Percentiles rank a stretch among this genome's conserved stretches.
phyloP scores from a whole-genome alignment of 2,888 invertebrate species.

The Sphaerophoria taeniata region DNA sequence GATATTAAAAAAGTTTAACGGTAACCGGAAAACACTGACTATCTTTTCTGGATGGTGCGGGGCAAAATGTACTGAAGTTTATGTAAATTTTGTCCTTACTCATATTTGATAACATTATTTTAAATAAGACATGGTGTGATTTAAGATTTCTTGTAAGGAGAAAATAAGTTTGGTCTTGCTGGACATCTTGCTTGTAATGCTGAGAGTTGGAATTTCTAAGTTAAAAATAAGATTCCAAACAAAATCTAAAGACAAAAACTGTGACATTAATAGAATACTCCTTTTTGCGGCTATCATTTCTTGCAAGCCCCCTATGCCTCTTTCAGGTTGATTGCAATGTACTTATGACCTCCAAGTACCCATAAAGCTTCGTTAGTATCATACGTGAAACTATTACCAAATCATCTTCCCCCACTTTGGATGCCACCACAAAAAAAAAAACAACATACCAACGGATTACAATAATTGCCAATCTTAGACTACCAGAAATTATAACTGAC shows the following conservation, averaged over 20 bases:
- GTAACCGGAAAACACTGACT: constrained; percentile 30
- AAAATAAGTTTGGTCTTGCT: too few species aligned
- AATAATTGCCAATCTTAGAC: constrained; percentile 65
- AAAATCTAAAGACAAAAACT: too few species aligned
- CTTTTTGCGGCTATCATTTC: too few species aligned
- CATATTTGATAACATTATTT: too few species aligned
- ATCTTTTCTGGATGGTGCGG: not conserved
- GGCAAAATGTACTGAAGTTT: constrained; percentile 10
- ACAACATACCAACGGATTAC: constrained; percentile 42
- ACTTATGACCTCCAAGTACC: not conserved
- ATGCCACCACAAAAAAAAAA: constrained; percentile 6
- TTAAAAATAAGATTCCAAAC: too few species aligned
- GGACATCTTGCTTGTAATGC: too few species aligned
- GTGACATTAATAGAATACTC: too few species aligned
- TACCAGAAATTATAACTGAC: constrained; percentile 35
- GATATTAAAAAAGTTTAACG: constrained; percentile 71
- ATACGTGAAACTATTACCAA: constrained; percentile 63
- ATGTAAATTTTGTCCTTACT: not conserved
- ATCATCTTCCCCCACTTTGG: not conserved
- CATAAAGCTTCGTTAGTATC: not conserved
- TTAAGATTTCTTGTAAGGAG: too few species aligned
- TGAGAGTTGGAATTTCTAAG: too few species aligned
- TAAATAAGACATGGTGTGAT: too few species aligned
- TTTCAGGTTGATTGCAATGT: too few species aligned
- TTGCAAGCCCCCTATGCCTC: too few species aligned